These are phyloP conservation scores for Siniperca scherzeri DNA, from an alignment of 2,797 vertebrate genomes.

Conservation along the genomic window DNA sequence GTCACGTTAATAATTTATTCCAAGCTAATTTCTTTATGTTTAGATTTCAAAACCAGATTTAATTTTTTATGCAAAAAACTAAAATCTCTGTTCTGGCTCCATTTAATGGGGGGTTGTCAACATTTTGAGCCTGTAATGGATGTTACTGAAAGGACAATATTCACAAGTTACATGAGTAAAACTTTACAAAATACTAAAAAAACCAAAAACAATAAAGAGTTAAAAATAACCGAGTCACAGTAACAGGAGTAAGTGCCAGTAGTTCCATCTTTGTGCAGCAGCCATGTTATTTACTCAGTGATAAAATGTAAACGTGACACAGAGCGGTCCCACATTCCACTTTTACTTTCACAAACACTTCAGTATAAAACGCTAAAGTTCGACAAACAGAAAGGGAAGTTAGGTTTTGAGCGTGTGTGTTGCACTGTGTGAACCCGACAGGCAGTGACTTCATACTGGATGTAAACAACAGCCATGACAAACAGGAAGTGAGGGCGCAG, in stretches of 20 bases:
- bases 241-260: background rate
- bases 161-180: background rate
- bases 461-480: conserved; percentile 33
- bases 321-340: background rate
- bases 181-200: no score
- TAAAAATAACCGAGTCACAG: no score
- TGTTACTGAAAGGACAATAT: background rate
- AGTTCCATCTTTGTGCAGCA: background rate
- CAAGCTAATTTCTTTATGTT: no score
- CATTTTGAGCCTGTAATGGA: background rate
- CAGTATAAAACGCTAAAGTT: background rate
- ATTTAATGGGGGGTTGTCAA: background rate
- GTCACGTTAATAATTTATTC: background rate
- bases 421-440: background rate
- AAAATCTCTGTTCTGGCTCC: background rate
- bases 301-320: background rate
- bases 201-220: background rate
- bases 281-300: background rate
- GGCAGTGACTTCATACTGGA: background rate
- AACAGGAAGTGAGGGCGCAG: conserved; percentile 46
- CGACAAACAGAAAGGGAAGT: background rate
- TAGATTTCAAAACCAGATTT: background rate
- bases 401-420: background rate
- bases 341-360: background rate
- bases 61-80: background rate